Percentiles rank a stretch among this genome's conserved stretches.
phyloP scores from a whole-genome alignment of 2,113 vertebrate genomes.

The Stictonetta naevosa region DNA sequence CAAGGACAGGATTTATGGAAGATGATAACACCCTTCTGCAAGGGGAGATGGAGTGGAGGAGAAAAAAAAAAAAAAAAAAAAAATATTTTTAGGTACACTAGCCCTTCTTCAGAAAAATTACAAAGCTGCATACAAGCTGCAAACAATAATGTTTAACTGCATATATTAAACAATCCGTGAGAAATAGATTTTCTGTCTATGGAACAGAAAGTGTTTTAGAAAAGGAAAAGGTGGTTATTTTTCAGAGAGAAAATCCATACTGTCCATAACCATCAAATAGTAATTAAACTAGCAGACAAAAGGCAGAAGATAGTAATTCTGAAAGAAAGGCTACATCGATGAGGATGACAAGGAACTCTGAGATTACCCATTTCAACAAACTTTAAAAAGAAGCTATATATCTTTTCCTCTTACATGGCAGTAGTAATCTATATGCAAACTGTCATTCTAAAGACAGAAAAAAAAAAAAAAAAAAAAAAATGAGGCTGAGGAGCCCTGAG shows the following conservation, averaged over 20 bases:
- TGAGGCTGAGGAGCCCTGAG: background rate
- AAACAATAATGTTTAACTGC: background rate
- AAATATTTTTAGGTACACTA: background rate
- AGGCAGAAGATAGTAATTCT: background rate
- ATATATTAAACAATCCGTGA: background rate
- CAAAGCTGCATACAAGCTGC: background rate
- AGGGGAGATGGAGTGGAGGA: no score
- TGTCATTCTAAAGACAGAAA: background rate
- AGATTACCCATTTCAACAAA: background rate
- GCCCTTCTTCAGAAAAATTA: background rate
- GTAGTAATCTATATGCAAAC: background rate
- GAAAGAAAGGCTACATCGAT: background rate
- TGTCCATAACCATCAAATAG: background rate
- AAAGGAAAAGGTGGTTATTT: background rate
- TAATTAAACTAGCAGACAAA: slow-evolving; percentile 28
- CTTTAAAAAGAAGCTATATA: background rate
- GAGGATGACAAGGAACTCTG: background rate
- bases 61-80: background rate
- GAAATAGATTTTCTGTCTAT: background rate
- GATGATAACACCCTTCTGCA: background rate
- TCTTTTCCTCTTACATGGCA: background rate
- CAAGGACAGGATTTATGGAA: background rate
- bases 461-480: no score
- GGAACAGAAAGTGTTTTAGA: background rate
- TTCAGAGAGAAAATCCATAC: background rate